Evolutionary conservation across 2,888 invertebrate genomes (phyloP), one percentile per base, ranked within the genome.

Genomic region (Deilephila porcellus): DNA sequence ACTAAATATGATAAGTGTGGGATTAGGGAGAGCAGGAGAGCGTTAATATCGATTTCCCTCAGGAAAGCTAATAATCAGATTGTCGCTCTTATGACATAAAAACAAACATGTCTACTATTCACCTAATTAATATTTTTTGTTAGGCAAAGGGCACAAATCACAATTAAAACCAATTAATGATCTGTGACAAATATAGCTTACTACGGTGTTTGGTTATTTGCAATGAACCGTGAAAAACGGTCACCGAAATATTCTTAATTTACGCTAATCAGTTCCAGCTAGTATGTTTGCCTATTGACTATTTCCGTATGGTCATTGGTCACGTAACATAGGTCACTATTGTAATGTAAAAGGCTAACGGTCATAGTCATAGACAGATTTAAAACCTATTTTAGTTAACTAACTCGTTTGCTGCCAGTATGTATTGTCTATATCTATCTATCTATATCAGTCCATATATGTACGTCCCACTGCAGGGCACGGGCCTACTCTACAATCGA

Each of bases 111-210:
- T 56, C n/a, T 6, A 56, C n/a, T 56, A 7, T 56, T 56, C 56
- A 56, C n/a, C 5, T 19, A 56, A 56, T 56, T 56, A 56, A 56
- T 56, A 19, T 6, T n/a, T 56, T n/a, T 56, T n/a, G 17, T 19
- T 56, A 56, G 20, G 25, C 29, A 29, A 60, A 14, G 20, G 60
- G 20, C 25, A 4, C 29, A 14, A 4, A 60, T 60, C 53, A 53
- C 4, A 19, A n/a, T 56, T 5, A 56, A n/a, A 19, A 53, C 53
- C 53, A 53, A 53, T 53, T 53, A 56, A n/a, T 56, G 19, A 56
- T 62, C 29, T 62, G 62, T 62, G 62, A 14, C 62, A 17, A 53
- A 37, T 70, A n/a, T 53, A 70, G 29, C 62, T 3, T 11, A n/a
- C 14, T 19, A 29, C 17, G 25, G 14, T 20, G 45, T 59, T 52